Base-by-base conservation (phyloP, 30 jellyfish, hydroid and myxozoan species). In the Aurelia sp. region DNA sequence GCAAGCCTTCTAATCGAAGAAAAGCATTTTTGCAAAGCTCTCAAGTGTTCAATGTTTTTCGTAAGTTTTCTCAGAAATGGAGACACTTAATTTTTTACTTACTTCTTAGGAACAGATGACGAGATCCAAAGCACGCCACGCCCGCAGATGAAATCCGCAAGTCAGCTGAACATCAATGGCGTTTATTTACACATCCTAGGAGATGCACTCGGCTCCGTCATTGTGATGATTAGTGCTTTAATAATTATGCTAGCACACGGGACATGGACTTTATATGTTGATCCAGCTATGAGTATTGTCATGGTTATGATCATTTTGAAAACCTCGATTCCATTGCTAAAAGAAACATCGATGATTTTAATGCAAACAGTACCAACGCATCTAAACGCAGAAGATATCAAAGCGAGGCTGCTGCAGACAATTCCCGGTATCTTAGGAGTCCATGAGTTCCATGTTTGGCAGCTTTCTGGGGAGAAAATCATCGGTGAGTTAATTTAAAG, bases 341-440 rank as follows among this genome's bases (percentile, higher is more conserved):
- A 84, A 67, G 97, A 94, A 70, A 86, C 99, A 13, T 84, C 99
- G 9, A 62, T 90, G 83, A 94, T 94, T 23, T 79, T 94, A 23
- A 94, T 94, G 99, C 96, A 94, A 65, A 90, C 99, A 5, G 99
- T 89, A 57, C 99, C 99, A 13, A 85, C 96, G 47, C 99, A 94
- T 71, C 76, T 94, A 4, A 91, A 86, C 51, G 91, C 92, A 18
- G 82, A 59, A 37, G 96, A 88, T 13, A 89, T 94, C 85, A 78
- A 76, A 74, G 57, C 76, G 72, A 85, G 93, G 70, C 73, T 94
- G 55, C 44, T 71, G 35, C 44, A 79, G 19, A 60, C 81, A 41
- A 53, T 94, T 47, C 96, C 95, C 2, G 95, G 91, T 59, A 88
- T 94, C 11, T 61, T 72, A 47, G 94, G 90, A 18, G 91, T 94